These are phyloP conservation scores for Ancistrus triradiatus DNA, from an alignment of 2,113 vertebrate species.

Conservation along the genomic window DNA sequence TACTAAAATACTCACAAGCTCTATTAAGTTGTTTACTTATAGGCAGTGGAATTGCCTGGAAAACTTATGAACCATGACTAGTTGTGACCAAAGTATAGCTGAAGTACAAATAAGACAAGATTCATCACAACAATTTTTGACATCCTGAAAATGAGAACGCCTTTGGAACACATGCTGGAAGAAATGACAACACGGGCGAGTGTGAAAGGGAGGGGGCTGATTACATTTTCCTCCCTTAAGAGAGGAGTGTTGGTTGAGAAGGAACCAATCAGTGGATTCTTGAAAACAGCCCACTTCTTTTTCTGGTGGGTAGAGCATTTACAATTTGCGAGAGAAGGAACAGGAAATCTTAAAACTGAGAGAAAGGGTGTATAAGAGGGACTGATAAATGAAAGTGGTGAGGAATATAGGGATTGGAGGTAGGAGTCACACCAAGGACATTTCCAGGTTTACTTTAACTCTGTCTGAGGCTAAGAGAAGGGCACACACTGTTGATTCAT, in stretches of 20 bases:
- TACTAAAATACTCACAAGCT: no score
- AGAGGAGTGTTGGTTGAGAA: not conserved
- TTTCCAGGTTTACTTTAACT: conserved; percentile 39
- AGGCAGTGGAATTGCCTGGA: no score
- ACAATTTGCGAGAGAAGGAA: not conserved
- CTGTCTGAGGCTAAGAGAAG: conserved; percentile 26
- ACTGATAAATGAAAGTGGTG: conserved; percentile 32
- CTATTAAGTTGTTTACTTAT: no score
- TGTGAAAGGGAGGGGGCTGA: conserved; percentile 3
- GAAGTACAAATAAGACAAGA: no score
- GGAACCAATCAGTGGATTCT: not conserved
- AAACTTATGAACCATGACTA: no score
- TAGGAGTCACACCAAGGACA: conserved; percentile 39
- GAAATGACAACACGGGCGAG: no score
- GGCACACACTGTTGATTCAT: conserved; percentile 24
- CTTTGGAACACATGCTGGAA: no score
- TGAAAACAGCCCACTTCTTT: not conserved
- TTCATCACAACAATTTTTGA: no score
- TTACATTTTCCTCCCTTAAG: not conserved
- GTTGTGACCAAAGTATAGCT: no score
- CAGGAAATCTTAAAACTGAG: conserved; percentile 1
- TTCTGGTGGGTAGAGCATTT: conserved; percentile 6
- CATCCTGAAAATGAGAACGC: no score
- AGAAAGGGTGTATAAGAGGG: conserved; percentile 19
- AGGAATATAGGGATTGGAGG: conserved; percentile 17